Base-by-base conservation (phyloP, 1,140 invertebrate species). In the Thrips palmi region DNA sequence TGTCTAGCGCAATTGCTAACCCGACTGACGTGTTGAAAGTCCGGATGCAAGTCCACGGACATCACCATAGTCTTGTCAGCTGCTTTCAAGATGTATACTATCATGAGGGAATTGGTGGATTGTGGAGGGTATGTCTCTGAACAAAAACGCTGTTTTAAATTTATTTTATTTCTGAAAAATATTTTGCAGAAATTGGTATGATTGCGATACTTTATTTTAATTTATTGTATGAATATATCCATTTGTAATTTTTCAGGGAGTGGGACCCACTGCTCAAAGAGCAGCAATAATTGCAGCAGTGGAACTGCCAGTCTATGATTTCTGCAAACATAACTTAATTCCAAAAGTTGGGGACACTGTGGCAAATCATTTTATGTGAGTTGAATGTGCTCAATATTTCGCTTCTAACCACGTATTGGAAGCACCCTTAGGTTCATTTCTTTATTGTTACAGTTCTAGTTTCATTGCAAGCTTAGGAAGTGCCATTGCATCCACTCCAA, bases 21-120 rank as follows among this genome's bases (percentile, higher is more conserved):
- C 91, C 91, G n/a, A 91, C 89, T 2, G 92, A 97, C 68, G 83
- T 97, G 6, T 67, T 97, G n/a, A 97, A 97, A 70, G 89, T 94
- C 31, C 71, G 85, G 41, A 87, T 94, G 84, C 88, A 94, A 68
- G 70, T 81, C 12, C 27, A 49, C 8, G 61, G 62, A 32, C 67
- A 68, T 19, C 52, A 71, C 43, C 47, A 65, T 22, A 60, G 71
- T 33, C 64, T 84, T 30, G 50, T 71, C n/a, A 65, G 73, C 48
- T 84, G 80, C 44, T 87, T 89, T 49, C 59, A 67, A 40, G 72
- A 80, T 51, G 75, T 91, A 23, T 77, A 86, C 52, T 60, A 62
- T 44, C 68, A 77, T 42, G 81, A 87, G 59, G 87, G 87, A 33
- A 50, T 88, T 20, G 58, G 66, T 39, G 86, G 87, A 6, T 61